Evolutionary conservation across 1,140 invertebrate species (phyloP).

Genomic region (Brachionus paranguensis): DNA sequence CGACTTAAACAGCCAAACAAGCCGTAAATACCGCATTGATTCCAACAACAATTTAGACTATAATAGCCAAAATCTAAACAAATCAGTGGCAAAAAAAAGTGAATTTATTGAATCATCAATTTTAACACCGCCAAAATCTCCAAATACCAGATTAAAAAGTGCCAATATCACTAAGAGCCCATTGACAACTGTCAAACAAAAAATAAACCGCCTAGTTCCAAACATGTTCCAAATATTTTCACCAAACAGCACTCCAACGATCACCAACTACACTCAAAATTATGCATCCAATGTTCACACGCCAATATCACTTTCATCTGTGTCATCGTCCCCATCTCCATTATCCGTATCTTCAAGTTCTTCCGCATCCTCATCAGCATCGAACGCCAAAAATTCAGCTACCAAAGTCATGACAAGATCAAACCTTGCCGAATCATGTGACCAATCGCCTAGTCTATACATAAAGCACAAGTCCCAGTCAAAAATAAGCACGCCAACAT

Average conservation of each 20-base stretch:
- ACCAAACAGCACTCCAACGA: neutral
- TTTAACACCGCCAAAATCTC: slow-evolving; percentile 19
- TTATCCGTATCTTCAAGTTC: slow-evolving; percentile 16
- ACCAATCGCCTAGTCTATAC: neutral
- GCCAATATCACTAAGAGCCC: neutral
- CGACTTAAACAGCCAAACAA: neutral
- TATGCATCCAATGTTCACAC: slow-evolving; percentile 6
- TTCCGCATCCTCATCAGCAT: neutral
- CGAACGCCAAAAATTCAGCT: neutral
- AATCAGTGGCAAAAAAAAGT: neutral
- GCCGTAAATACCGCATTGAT: neutral
- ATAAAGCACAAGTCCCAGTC: neutral
- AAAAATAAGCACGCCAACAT: slow-evolving; percentile 25
- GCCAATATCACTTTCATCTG: neutral
- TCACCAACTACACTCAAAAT: neutral
- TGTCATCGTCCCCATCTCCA: slow-evolving; percentile 15
- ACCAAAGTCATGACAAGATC: neutral
- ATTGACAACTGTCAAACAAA: slow-evolving; percentile 23
- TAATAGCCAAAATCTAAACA: neutral
- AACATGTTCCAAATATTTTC: slow-evolving; percentile 25
- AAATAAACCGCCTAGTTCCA: slow-evolving; percentile 29
- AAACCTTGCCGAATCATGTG: neutral
- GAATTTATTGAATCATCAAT: neutral
- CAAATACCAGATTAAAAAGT: neutral
- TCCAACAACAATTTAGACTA: slow-evolving; percentile 19